Base-by-base conservation (phyloP, 2,797 vertebrate species). In the Liparis tanakae region DNA sequence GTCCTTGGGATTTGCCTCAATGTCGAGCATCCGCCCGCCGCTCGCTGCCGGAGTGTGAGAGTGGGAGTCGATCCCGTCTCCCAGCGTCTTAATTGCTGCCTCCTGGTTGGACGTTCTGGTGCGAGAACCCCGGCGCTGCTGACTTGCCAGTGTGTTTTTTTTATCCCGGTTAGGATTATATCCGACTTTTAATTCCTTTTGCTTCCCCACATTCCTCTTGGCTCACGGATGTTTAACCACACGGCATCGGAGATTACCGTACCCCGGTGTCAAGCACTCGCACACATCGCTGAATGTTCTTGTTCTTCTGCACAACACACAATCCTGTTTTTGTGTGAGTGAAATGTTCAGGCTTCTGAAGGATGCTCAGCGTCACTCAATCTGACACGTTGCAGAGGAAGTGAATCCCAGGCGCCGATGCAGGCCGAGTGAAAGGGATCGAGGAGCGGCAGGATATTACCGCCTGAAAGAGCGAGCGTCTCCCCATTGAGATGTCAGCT, bases 1-100 rank as follows among this genome's bases (percentile, higher is more conserved):
- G 80, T 87, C 80, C 74, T 84, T 89, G 87, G 86, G 89, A 86
- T 86, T 90, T 85, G 67, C 77, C 70, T 90, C 80, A 87, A 60
- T 88, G 88, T 90, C 82, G 72, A 74, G 63, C 58, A 41, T 51
- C 83, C 61, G 30, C 68, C 63, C 62, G 67, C 3, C 34, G 73
- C 67, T 77, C 63, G 61, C 70, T 84, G 72, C 68, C 77, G 58
- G 55, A 71, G 78, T 78, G 82, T 78, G 65, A 63, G 54, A 82
- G 72, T 75, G 48, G 39, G 84, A 76, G 79, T 67, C 55, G 70
- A 81, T 80, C 53, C 58, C 60, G 75, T 82, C 78, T 85, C 60
- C 64, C 18, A 53, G 66, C 39, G 0, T 85, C 81, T 85, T 81
- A 75, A 81, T 81, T 74, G 71, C 67, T 44, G 20, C 69, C 36